These are phyloP conservation scores for Halisarca cf. caerulea DNA, from an alignment of 37 sponge, comb jelly and placozoan species.

Conservation along the genomic window DNA sequence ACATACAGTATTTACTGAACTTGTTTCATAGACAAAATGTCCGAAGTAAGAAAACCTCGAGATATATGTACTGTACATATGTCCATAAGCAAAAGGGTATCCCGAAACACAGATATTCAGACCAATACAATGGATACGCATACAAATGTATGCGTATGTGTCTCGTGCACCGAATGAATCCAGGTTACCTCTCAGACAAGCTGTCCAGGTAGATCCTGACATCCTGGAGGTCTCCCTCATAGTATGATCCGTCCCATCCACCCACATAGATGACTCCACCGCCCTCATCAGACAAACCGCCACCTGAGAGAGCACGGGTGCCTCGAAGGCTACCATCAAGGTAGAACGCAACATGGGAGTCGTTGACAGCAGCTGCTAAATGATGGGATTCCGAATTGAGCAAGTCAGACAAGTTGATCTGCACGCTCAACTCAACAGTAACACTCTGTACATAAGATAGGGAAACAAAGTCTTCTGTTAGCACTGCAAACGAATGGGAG, in stretches of 20 bases:
- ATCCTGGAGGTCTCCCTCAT: slow-evolving; percentile 69
- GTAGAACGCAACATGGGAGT: background rate
- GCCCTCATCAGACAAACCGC: background rate
- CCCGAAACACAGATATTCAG: too few relatives aligned
- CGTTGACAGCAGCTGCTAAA: background rate
- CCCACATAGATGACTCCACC: slow-evolving; percentile 11
- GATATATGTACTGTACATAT: too few relatives aligned
- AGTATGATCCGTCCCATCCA: background rate
- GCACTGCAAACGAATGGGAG: too few relatives aligned
- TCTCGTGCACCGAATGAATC: too few relatives aligned
- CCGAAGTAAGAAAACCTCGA: too few relatives aligned
- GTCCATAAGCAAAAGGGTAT: too few relatives aligned
- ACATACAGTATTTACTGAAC: background rate
- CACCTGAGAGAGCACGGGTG: background rate
- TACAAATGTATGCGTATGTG: too few relatives aligned
- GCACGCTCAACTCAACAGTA: background rate
- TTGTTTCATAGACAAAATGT: too few relatives aligned
- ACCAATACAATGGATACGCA: too few relatives aligned
- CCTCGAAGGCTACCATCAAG: background rate
- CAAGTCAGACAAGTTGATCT: background rate
- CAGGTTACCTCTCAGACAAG: slow-evolving; percentile 43
- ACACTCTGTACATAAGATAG: background rate
- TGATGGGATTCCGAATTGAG: background rate
- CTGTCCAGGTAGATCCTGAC: slow-evolving; percentile 58
- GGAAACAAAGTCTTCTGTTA: too few relatives aligned